Base-by-base conservation (phyloP, 1,140 invertebrate genomes). In the Campodea augens region DNA sequence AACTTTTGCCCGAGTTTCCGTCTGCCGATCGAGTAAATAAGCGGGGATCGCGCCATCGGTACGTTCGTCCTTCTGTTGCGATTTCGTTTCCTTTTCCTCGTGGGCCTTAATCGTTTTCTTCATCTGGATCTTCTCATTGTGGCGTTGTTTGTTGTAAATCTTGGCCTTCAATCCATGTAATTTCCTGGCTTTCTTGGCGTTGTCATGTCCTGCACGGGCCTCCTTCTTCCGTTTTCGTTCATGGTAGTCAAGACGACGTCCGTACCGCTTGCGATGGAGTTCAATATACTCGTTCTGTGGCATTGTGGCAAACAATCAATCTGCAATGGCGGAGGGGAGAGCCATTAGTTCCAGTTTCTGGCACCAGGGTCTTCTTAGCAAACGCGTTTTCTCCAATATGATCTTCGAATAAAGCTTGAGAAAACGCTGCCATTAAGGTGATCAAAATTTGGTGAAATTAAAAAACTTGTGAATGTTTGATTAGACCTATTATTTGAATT, bases 231-330 rank as follows among this genome's bases (percentile, higher is more conserved):
- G 70, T 60, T 92, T 93, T 46, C 85, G 72, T 62, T 99, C 95
- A 66, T 98, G 86, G 76, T 98, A 90, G 71, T 99, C 93, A 42
- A 99, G 70, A 41, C 95, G 75, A 48, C 86, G 73, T 55, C 96
- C 96, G 70, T 96, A 81, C 2, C 96, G 73, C 62, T 98, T 99
- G 54, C 83, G 77, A 62, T 93, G 88, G 41, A 95, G 74, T 55
- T 99, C 96, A 66, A 99, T 98, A 65, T 99, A 92, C 64, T 99
- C 95, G 77, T 99, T 99, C 69, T 99, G 96, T 55, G 96, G 95
- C 96, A 95, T 95, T 55, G 57, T 79, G n/a, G n/a, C n/a, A n/a
- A n/a, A n/a, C n/a, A n/a, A n/a, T n/a, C n/a, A n/a, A n/a, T n/a
- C n/a, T n/a, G n/a, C n/a, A n/a, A n/a, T n/a, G n/a, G n/a, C n/a